Evolutionary conservation across 2,113 vertebrate genomes (phyloP).

Genomic region (Ptyas mucosa): DNA sequence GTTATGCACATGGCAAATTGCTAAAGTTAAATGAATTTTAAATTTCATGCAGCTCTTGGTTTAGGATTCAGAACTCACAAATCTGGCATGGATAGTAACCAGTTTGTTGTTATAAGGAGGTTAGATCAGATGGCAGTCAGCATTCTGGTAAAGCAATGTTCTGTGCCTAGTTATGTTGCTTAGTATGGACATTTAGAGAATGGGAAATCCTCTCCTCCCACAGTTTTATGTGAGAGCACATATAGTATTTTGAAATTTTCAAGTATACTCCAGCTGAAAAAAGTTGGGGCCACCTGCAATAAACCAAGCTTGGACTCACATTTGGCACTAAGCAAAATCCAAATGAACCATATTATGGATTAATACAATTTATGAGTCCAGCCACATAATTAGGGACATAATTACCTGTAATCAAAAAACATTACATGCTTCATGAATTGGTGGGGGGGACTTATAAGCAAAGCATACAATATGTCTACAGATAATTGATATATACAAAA

Average conservation of each 20-base stretch:
- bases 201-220: background rate
- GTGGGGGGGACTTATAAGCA: background rate
- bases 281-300: background rate
- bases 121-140: background rate
- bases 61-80: background rate
- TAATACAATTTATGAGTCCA: background rate
- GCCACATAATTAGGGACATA: background rate
- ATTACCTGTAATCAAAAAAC: background rate
- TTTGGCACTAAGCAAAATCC: background rate
- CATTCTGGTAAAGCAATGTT: background rate
- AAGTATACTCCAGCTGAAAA: background rate
- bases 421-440: background rate
- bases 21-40: background rate
- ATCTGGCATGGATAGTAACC: background rate
- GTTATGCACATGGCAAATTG: background rate
- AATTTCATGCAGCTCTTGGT: background rate
- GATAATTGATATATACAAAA: background rate
- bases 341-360: background rate
- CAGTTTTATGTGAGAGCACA: background rate
- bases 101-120: background rate
- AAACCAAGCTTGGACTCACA: background rate
- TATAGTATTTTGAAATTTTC: background rate
- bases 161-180: background rate
- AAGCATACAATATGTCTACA: background rate
- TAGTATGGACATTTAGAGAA: background rate